Conservation (phyloP, 2,888 invertebrate genomes). For the Sylvicola cinctus region DNA sequence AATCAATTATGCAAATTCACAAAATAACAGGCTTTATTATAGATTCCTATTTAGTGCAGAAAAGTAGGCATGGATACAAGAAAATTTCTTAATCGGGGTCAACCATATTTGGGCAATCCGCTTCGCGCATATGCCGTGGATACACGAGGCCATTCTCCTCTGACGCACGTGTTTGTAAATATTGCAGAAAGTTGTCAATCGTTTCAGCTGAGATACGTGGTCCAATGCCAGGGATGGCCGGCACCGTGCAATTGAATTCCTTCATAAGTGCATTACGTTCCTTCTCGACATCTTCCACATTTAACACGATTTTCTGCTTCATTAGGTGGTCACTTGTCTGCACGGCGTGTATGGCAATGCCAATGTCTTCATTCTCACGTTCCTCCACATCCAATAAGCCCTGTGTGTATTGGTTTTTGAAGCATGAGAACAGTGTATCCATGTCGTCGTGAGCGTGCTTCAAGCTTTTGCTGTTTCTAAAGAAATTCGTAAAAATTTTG, state of each 20-base stretch:
- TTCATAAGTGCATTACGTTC: neutral
- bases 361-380: neutral
- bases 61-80: too few relatives aligned
- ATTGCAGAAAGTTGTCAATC: slow-evolving; percentile 30
- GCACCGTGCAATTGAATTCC: slow-evolving; percentile 17
- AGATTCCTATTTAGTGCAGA: too few relatives aligned
- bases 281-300: neutral
- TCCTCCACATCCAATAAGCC: neutral
- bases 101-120: slow-evolving; percentile 11
- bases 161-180: slow-evolving; percentile 13
- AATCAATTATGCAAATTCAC: too few relatives aligned
- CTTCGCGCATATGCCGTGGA: slow-evolving; percentile 11
- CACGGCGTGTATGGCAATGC: neutral
- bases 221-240: slow-evolving; percentile 40
- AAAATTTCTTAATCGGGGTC: too few relatives aligned
- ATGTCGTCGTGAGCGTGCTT: too few relatives aligned
- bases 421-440: too few relatives aligned
- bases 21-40: too few relatives aligned
- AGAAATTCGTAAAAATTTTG: too few relatives aligned
- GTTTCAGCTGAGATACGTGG: slow-evolving; percentile 28
- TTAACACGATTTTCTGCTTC: neutral
- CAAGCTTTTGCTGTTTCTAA: too few relatives aligned
- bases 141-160: slow-evolving; percentile 12
- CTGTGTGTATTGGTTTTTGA: too few relatives aligned
- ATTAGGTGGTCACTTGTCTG: neutral